phyloP scores from a whole-genome alignment of 2,888 invertebrate species.

The Ramazzottius varieornatus region DNA sequence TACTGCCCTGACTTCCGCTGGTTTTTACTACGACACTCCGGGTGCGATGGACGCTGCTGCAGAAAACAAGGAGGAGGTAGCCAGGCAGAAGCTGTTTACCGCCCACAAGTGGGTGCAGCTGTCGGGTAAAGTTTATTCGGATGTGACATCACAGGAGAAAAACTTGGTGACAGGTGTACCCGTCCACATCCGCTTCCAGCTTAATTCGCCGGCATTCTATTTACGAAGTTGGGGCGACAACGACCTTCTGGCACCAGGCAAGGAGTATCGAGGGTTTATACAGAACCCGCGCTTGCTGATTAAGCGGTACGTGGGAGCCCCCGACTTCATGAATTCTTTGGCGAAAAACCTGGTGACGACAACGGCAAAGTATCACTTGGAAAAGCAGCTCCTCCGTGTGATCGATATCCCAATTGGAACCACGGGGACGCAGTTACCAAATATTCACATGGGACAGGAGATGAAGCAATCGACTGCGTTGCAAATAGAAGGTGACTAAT shows the following conservation, averaged over 20 bases:
- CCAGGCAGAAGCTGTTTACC: background rate
- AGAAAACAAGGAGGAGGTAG: background rate
- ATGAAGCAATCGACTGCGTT: too few relatives aligned
- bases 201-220: background rate
- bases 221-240: background rate
- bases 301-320: background rate
- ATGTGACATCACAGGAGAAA: background rate
- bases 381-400: background rate
- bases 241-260: too few relatives aligned
- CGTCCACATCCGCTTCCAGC: background rate
- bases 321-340: background rate
- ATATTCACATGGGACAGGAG: background rate
- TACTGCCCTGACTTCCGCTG: background rate
- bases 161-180: background rate
- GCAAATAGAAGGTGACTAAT: too few relatives aligned
- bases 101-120: background rate
- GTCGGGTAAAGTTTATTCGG: background rate
- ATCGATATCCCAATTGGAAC: background rate
- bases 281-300: background rate
- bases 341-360: background rate
- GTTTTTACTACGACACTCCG: background rate
- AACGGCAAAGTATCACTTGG: background rate
- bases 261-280: background rate
- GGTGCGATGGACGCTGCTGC: background rate
- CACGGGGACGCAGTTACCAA: background rate